A percentile compares a stretch with the other conserved stretches of the same genome.
These are phyloP conservation scores for Drosophila serrata DNA, from an alignment of 1,140 invertebrate genomes.

Conservation along the genomic window DNA sequence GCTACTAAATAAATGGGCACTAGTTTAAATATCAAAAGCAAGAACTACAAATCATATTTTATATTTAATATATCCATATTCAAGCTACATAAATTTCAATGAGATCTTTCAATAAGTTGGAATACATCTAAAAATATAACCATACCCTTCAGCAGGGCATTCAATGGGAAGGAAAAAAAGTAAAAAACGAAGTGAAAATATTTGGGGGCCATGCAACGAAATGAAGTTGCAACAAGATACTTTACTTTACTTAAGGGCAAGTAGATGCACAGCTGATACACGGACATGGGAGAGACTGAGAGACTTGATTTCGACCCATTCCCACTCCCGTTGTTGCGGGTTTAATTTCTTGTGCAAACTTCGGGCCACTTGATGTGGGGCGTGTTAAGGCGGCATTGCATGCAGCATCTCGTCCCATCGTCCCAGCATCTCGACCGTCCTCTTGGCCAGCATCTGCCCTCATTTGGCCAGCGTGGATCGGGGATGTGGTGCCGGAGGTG, in stretches of 20 bases:
- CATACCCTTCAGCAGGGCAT: slow-evolving; percentile 12
- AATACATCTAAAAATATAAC: not conserved
- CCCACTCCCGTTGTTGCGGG: slow-evolving; percentile 29
- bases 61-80: not conserved
- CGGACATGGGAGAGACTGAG: slow-evolving; percentile 62
- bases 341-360: slow-evolving; percentile 84
- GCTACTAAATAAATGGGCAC: accelerated
- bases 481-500: slow-evolving; percentile 6
- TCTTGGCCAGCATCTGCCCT: slow-evolving; percentile 54
- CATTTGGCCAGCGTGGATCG: slow-evolving; percentile 63
- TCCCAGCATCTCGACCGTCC: slow-evolving; percentile 14
- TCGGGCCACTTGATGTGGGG: slow-evolving; percentile 72
- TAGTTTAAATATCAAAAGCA: not conserved
- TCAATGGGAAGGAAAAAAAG: not conserved
- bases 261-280: slow-evolving; percentile 82
- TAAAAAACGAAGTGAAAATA: slow-evolving; percentile 67
- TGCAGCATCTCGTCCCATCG: slow-evolving; percentile 25
- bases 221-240: slow-evolving; percentile 83
- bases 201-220: slow-evolving; percentile 79
- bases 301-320: slow-evolving; percentile 64
- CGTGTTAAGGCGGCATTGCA: slow-evolving; percentile 72
- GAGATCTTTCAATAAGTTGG: not conserved
- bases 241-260: slow-evolving; percentile 84
- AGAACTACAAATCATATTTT: not conserved
- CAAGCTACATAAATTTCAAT: not conserved